Percentiles rank a stretch among this genome's conserved stretches.
phyloP scores from a whole-genome alignment of 2,797 vertebrate genomes.

The Coccyzus lansbergi region DNA sequence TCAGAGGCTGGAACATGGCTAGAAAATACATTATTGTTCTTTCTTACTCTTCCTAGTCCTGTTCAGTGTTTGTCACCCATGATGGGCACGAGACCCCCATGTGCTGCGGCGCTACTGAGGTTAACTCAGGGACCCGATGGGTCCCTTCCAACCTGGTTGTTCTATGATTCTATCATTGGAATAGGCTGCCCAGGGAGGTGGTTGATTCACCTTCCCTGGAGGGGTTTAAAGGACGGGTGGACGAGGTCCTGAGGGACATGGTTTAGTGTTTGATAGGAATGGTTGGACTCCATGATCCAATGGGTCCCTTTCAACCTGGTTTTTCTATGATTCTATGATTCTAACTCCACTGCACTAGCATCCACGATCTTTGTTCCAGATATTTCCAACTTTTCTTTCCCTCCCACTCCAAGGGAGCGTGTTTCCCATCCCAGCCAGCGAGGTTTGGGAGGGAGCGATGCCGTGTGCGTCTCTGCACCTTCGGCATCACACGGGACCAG shows the following conservation, averaged over 20 bases:
- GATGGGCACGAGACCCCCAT: rapidly evolving
- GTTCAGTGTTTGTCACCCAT: not conserved
- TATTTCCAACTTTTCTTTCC: not conserved
- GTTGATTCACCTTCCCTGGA: too few species aligned
- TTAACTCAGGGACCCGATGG: too few species aligned
- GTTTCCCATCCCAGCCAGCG: rapidly evolving
- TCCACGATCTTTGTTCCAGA: rapidly evolving
- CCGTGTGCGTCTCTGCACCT: rapidly evolving
- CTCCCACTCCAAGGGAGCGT: rapidly evolving
- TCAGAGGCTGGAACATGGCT: not conserved
- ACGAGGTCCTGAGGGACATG: too few species aligned
- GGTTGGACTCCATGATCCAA: too few species aligned
- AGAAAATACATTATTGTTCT: not conserved
- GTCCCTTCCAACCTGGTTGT: too few species aligned
- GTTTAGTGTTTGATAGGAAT: too few species aligned
- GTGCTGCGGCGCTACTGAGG: rapidly evolving
- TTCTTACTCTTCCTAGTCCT: not conserved
- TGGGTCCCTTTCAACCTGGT: too few species aligned
- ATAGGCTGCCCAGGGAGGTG: too few species aligned
- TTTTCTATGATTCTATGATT: too few species aligned
- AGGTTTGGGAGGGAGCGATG: not conserved
- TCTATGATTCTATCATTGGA: too few species aligned
- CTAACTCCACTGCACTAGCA: rapidly evolving
- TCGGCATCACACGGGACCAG: rapidly evolving
- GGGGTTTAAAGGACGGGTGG: too few species aligned